phyloP scores from a whole-genome alignment of 2,888 invertebrate species.

The Phalera bucephala region DNA sequence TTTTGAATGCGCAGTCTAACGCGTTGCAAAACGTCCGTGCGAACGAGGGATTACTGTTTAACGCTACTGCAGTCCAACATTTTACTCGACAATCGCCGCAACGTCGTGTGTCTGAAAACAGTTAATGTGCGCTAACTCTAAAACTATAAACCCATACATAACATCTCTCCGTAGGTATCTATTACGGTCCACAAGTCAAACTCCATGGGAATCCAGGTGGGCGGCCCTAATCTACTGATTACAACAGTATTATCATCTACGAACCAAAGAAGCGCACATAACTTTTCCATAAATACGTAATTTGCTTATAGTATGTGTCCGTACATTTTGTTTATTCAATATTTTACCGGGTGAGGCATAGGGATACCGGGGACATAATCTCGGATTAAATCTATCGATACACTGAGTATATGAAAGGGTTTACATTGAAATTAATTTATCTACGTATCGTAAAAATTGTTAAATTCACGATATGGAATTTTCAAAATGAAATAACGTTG shows the following conservation, averaged over 20 bases:
- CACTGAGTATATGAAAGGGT: constrained; percentile 10
- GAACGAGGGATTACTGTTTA: too few relatives aligned
- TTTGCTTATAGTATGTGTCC: constrained; percentile 61
- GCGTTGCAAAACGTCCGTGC: too few relatives aligned
- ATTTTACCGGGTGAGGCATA: constrained; percentile 56
- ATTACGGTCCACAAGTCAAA: constrained; percentile 34
- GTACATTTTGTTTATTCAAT: constrained; percentile 65
- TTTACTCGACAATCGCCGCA: too few relatives aligned
- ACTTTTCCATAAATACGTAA: constrained; percentile 62
- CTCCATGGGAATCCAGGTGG: constrained; percentile 55
- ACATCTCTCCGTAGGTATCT: constrained; percentile 31
- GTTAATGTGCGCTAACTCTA: constrained; percentile 3
- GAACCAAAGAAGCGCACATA: constrained; percentile 56
- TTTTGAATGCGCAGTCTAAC: too few relatives aligned
- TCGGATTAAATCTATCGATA: constrained; percentile 36
- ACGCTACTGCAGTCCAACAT: too few relatives aligned
- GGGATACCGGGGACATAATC: constrained; percentile 35
- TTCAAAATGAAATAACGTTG: constrained; percentile 26
- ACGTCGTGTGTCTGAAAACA: background rate
- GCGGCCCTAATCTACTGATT: constrained; percentile 71
- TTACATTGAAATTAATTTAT: constrained; percentile 49
- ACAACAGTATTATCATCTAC: constrained; percentile 63
- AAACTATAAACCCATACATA: constrained; percentile 33
- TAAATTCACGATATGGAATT: constrained; percentile 27
- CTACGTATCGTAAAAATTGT: constrained; percentile 40